Conservation (phyloP, 2,797 vertebrate species). For the Lerista edwardsae region DNA sequence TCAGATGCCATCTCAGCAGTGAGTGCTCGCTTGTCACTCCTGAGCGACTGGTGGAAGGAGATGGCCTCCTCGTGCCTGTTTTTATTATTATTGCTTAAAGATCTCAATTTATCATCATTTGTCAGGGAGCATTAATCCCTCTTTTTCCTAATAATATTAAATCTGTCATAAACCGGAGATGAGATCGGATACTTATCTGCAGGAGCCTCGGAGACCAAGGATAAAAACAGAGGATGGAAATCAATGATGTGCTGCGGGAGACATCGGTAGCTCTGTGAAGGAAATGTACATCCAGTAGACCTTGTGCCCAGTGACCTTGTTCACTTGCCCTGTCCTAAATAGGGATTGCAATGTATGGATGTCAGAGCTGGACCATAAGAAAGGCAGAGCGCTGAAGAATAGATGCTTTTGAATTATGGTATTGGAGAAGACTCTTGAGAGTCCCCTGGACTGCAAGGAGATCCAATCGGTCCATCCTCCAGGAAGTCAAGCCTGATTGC, state of each 20-base stretch:
- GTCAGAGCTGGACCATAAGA: too few species aligned
- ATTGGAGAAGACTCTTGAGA: too few species aligned
- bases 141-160: constrained; percentile 68
- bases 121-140: constrained; percentile 67
- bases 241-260: background rate
- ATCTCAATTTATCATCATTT: constrained; percentile 81
- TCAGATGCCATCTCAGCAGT: constrained; percentile 66
- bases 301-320: too few species aligned
- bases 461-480: too few species aligned
- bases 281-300: background rate
- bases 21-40: constrained; percentile 75
- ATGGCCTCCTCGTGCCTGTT: constrained; percentile 49
- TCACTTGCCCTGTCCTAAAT: too few species aligned
- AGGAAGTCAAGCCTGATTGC: too few species aligned
- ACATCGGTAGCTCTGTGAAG: too few species aligned
- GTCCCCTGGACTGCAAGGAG: too few species aligned
- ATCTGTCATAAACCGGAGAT: constrained; percentile 56
- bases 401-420: too few species aligned
- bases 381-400: too few species aligned
- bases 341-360: too few species aligned
- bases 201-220: constrained; percentile 36
- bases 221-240: constrained; percentile 40
- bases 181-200: constrained; percentile 50
- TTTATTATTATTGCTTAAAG: constrained; percentile 75
- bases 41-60: constrained; percentile 71